phyloP scores from a whole-genome alignment of 2,888 invertebrate genomes.

The Aporophyla lueneburgensis region DNA sequence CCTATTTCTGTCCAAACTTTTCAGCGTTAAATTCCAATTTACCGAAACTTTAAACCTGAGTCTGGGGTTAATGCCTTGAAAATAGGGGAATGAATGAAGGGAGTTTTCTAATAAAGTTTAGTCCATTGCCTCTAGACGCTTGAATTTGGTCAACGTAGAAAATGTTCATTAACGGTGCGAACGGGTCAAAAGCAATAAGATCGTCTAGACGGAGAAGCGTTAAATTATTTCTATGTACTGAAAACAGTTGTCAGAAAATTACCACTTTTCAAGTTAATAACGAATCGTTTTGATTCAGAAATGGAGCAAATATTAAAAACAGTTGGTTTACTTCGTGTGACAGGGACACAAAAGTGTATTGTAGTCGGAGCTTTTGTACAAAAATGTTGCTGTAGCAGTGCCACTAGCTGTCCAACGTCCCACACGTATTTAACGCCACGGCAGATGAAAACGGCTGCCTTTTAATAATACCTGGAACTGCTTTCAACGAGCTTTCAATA shows the following conservation, averaged over 20 bases:
- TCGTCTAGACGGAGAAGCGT: constrained; percentile 52
- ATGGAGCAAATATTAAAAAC: constrained; percentile 19
- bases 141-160: constrained; percentile 41
- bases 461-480: constrained; percentile 36
- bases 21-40: constrained; percentile 29
- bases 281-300: constrained; percentile 14
- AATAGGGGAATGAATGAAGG: constrained; percentile 27
- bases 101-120: constrained; percentile 44
- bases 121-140: constrained; percentile 47
- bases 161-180: constrained; percentile 44
- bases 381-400: constrained; percentile 22
- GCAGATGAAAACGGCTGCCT: constrained; percentile 40
- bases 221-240: constrained; percentile 34
- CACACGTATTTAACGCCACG: constrained; percentile 28
- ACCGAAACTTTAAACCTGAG: constrained; percentile 29
- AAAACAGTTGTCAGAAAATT: constrained; percentile 42
- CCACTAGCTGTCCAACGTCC: constrained; percentile 6
- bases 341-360: constrained; percentile 40
- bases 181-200: constrained; percentile 42
- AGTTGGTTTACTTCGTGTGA: constrained; percentile 15
- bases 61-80: constrained; percentile 38
- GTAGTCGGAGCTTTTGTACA: constrained; percentile 34
- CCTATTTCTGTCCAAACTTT: constrained; percentile 40
- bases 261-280: constrained; percentile 24
- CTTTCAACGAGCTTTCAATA: constrained; percentile 39